These are phyloP conservation scores for Xiphorhynchus elegans DNA, from an alignment of 2,113 vertebrate genomes.

Conservation along the genomic window DNA sequence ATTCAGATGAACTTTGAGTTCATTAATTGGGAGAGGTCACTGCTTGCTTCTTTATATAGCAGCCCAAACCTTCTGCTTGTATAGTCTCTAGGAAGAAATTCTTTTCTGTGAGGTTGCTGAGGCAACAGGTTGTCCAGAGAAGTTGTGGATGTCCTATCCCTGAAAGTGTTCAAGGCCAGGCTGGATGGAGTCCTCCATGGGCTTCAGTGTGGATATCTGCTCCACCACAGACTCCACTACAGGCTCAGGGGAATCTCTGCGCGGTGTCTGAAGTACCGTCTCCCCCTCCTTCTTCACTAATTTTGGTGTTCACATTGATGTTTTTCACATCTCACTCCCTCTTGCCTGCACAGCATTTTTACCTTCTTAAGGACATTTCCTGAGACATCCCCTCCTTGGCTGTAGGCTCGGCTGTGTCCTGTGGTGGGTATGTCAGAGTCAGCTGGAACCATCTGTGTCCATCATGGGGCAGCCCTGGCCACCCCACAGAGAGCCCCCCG, in stretches of 20 bases:
- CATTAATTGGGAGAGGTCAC: not conserved
- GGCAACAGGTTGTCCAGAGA: not conserved
- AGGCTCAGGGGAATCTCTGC: not conserved
- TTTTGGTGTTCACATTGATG: accelerated
- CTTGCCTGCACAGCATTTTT: not conserved
- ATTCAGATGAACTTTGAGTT: not conserved
- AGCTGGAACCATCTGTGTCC: accelerated
- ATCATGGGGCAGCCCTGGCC: accelerated
- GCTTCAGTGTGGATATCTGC: not conserved
- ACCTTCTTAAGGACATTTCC: not conserved
- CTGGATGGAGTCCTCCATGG: no score
- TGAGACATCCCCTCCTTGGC: accelerated
- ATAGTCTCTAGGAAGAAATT: not conserved
- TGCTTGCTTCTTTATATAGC: not conserved
- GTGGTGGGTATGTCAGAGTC: accelerated
- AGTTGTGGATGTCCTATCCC: no score
- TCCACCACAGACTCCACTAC: accelerated
- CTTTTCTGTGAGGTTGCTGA: not conserved
- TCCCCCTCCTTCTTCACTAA: not conserved
- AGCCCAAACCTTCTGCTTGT: not conserved
- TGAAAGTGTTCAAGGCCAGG: not conserved
- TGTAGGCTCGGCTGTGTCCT: accelerated
- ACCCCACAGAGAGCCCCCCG: accelerated
- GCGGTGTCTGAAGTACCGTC: not conserved
- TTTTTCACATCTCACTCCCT: not conserved